A percentile compares a stretch with the other conserved stretches of the same genome.
Conservation (phyloP, 2,797 vertebrate genomes). For the Anniella stebbinsi region DNA sequence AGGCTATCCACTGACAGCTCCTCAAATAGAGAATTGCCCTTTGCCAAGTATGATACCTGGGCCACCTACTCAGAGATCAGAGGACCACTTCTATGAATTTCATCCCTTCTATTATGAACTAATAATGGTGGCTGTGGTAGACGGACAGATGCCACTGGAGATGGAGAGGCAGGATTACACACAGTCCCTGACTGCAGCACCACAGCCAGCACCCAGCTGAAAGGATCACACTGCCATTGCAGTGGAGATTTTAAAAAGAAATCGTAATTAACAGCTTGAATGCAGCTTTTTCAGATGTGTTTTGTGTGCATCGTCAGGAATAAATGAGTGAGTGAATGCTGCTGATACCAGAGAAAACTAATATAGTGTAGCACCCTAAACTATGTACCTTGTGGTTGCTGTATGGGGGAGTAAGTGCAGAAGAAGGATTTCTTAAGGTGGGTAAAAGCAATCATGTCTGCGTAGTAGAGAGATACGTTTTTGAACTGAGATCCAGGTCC, state of each 20-base stretch:
- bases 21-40: too few relatives aligned
- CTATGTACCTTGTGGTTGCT: background rate
- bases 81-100: background rate
- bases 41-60: too few relatives aligned
- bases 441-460: background rate
- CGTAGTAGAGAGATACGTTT: background rate
- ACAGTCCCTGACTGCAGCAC: background rate
- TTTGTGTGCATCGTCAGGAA: background rate
- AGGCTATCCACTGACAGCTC: too few relatives aligned
- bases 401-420: background rate
- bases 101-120: background rate
- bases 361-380: background rate
- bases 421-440: background rate
- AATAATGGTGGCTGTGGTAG: background rate
- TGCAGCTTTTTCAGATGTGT: background rate
- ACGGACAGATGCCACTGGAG: background rate
- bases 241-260: background rate
- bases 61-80: background rate
- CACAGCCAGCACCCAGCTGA: background rate
- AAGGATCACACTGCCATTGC: background rate
- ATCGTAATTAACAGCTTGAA: background rate
- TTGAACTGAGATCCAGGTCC: background rate
- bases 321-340: background rate
- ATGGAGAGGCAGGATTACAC: background rate
- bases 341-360: background rate